Evolutionary conservation across 2,797 vertebrate genomes (phyloP).

Genomic region (Aplochiton taeniatus): DNA sequence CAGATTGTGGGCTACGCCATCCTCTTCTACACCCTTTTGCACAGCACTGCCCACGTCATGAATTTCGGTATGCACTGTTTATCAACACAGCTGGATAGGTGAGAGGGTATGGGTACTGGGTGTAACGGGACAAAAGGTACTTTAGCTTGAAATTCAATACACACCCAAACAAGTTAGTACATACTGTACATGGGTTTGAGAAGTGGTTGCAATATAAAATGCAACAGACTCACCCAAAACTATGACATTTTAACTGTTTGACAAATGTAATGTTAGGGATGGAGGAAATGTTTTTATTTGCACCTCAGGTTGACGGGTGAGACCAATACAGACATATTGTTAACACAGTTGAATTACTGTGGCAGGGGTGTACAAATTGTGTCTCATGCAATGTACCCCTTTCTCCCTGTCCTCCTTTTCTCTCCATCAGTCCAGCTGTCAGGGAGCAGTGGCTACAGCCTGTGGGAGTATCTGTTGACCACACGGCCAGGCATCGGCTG

Average conservation of each 20-base stretch:
- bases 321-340: not conserved
- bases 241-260: too few relatives aligned
- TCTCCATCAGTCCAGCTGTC: conserved; percentile 65
- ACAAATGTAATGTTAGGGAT: too few relatives aligned
- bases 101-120: too few relatives aligned
- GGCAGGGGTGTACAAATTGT: too few relatives aligned
- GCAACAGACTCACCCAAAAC: too few relatives aligned
- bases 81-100: too few relatives aligned
- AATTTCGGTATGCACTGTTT: conserved; percentile 78
- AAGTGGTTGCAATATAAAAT: too few relatives aligned
- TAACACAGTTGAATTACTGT: too few relatives aligned
- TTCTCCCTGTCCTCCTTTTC: not conserved
- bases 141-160: not conserved
- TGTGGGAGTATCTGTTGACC: conserved; percentile 84
- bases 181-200: too few relatives aligned
- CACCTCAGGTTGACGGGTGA: not conserved
- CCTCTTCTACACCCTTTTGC: conserved; percentile 66
- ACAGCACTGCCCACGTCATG: conserved; percentile 78
- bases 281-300: not conserved
- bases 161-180: not conserved
- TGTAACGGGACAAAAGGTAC: not conserved
- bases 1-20: conserved; percentile 84
- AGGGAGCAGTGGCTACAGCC: conserved; percentile 27
- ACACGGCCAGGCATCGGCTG: conserved; percentile 79
- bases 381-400: not conserved